phyloP scores from a whole-genome alignment of 2,888 invertebrate genomes.

The Drosophila falleni region DNA sequence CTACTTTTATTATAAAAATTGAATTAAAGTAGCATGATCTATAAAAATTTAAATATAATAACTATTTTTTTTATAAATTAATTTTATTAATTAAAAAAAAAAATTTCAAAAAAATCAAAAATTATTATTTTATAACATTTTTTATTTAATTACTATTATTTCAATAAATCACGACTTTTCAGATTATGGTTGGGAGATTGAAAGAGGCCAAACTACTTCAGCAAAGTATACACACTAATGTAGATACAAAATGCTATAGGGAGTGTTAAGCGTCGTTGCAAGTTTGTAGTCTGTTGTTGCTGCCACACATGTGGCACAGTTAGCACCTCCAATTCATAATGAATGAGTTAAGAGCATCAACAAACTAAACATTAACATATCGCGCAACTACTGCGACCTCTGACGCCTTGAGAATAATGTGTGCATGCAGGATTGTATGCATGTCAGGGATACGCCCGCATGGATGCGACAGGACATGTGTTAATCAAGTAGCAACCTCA shows the following conservation, averaged over 20 bases:
- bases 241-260: background rate
- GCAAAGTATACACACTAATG: too few species aligned
- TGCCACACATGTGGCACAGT: slow-evolving; percentile 62
- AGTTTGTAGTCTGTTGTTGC: background rate
- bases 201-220: too few species aligned
- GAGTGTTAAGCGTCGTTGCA: background rate
- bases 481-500: slow-evolving; percentile 77
- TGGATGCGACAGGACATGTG: slow-evolving; percentile 70
- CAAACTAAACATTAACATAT: slow-evolving; percentile 75
- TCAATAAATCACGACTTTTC: too few species aligned
- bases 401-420: slow-evolving; percentile 38
- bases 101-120: too few species aligned
- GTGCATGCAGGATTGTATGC: slow-evolving; percentile 1
- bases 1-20: too few species aligned
- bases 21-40: too few species aligned
- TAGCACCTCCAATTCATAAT: slow-evolving; percentile 80
- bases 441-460: slow-evolving; percentile 68
- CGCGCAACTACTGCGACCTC: slow-evolving; percentile 44
- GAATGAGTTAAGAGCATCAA: slow-evolving; percentile 80
- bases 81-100: too few species aligned
- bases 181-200: too few species aligned
- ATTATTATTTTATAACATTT: too few species aligned
- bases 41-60: too few species aligned
- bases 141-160: too few species aligned
- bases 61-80: too few species aligned